Base-by-base conservation (phyloP, 2,113 vertebrate genomes). In the Emydocephalus ijimae region DNA sequence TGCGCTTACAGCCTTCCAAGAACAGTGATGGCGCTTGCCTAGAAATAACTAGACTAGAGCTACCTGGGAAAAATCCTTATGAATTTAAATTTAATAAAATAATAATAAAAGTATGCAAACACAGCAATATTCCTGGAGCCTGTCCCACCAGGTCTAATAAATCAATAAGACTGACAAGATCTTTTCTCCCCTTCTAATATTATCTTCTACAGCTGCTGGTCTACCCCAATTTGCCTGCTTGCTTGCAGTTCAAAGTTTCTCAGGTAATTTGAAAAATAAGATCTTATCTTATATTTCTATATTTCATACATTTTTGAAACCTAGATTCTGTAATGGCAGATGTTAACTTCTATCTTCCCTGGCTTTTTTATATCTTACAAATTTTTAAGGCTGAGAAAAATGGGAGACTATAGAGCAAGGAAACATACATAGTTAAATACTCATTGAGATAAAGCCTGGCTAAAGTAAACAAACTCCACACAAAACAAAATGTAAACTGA, bases 221-320 rank as follows among this genome's bases (percentile, higher is more conserved):
- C 87, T 87, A n/a, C 88, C 57, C 86, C 43, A 87, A 48, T 94
- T 93, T 55, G 15, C n/a, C 93, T 85, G 56, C 86, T 96, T 96
- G 91, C 94, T 95, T 91, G 89, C 94, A 96, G 52, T 55, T 90
- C 93, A 50, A 93, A 92, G 92, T 93, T 92, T 92, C 24, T 92
- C 59, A 91, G 6, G 2, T 39, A 90, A 93, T 52, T 50, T 14
- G 48, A 87, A 48, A 87, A 87, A 34, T 50, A 95, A 88, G 92
- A 96, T 96, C 94, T 93, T 55, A 95, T 92, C 95, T 93, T 55
- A 95, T 92, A 48, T 87, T 90, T 92, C 94, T 45, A 34, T 34
- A 93, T 90, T 59, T 81, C 93, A 93, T 34, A 56, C 93, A 81
- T 18, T 50, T 59, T 50, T 90, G 74, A 86, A 52, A 90, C 24